A percentile compares a stretch with the other conserved stretches of the same genome.
Evolutionary conservation across 30 jellyfish, hydroid and myxozoan genomes (phyloP).

Genomic region (Aurelia sp.): DNA sequence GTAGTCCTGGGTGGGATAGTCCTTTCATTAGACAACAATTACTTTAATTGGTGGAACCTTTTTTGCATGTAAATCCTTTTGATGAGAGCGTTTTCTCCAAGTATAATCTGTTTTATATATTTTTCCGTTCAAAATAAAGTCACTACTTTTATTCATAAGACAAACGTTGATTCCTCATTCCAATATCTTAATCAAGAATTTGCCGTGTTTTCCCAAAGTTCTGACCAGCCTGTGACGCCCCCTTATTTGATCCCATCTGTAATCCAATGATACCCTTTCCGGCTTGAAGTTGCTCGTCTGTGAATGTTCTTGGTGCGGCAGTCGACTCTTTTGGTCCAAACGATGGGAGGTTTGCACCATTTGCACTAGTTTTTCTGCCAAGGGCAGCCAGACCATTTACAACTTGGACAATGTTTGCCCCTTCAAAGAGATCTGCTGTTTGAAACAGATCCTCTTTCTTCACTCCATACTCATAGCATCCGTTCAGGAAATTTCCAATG

Average conservation of each 20-base stretch:
- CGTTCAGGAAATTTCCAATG: slow-evolving; percentile 86
- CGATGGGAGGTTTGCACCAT: slow-evolving; percentile 84
- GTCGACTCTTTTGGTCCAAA: slow-evolving; percentile 98
- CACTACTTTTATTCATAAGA: no score
- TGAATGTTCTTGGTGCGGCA: slow-evolving; percentile 88
- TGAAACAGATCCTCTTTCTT: slow-evolving; percentile 94
- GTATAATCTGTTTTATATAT: no score
- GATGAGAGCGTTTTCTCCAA: no score
- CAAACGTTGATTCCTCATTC: no score
- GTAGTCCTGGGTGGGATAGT: no score
- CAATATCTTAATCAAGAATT: slow-evolving; percentile 72
- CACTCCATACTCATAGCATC: slow-evolving; percentile 82
- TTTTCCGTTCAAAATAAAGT: no score
- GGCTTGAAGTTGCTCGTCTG: slow-evolving; percentile 95
- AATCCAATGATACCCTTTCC: slow-evolving; percentile 96
- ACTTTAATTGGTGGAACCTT: no score
- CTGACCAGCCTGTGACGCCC: slow-evolving; percentile 99
- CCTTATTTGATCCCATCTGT: slow-evolving; percentile 98
- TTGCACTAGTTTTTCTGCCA: slow-evolving; percentile 83
- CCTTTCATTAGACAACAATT: no score
- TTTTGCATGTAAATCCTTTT: no score
- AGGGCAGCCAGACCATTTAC: slow-evolving; percentile 89
- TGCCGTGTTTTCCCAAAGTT: slow-evolving; percentile 98
- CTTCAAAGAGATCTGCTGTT: slow-evolving; percentile 98
- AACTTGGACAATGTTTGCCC: slow-evolving; percentile 94